Percentiles rank a stretch among this genome's conserved stretches.
phyloP scores from a whole-genome alignment of 2,113 vertebrate genomes.

The Gambusia affinis region DNA sequence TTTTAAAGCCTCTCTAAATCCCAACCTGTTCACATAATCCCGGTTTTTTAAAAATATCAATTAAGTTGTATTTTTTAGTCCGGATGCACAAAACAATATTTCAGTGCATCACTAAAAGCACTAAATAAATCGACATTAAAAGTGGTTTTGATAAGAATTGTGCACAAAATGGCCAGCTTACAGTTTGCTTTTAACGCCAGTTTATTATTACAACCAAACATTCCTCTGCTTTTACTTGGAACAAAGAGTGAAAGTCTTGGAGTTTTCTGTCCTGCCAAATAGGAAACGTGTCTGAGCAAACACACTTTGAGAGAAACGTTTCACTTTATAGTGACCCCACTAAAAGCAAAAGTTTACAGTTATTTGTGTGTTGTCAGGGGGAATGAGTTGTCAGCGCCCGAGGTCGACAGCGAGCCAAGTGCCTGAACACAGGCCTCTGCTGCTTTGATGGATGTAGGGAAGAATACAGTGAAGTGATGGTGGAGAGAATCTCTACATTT shows the following conservation, averaged over 20 bases:
- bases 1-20: neutral
- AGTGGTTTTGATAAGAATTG: neutral
- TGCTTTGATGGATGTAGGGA: conserved; percentile 61
- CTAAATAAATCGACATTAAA: neutral
- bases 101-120: neutral
- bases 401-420: conserved; percentile 55
- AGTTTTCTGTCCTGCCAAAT: conserved; percentile 2
- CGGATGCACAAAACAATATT: neutral
- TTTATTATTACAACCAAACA: neutral
- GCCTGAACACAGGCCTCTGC: conserved; percentile 46
- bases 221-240: neutral
- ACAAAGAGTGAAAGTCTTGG: neutral
- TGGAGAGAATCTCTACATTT: conserved; percentile 15
- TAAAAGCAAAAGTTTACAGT: conserved; percentile 69
- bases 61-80: too few relatives aligned
- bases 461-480: conserved; percentile 55
- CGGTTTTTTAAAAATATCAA: neutral
- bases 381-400: conserved; percentile 52
- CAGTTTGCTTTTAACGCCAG: neutral
- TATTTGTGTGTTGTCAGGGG: conserved; percentile 68
- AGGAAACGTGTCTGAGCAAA: conserved; percentile 49
- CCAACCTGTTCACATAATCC: neutral
- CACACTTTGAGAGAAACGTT: conserved; percentile 36
- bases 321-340: conserved; percentile 59
- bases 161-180: neutral